Evolutionary conservation across 2,797 vertebrate species (phyloP), one percentile per base, ranked within the genome.

Genomic region (Myotis myotis): DNA sequence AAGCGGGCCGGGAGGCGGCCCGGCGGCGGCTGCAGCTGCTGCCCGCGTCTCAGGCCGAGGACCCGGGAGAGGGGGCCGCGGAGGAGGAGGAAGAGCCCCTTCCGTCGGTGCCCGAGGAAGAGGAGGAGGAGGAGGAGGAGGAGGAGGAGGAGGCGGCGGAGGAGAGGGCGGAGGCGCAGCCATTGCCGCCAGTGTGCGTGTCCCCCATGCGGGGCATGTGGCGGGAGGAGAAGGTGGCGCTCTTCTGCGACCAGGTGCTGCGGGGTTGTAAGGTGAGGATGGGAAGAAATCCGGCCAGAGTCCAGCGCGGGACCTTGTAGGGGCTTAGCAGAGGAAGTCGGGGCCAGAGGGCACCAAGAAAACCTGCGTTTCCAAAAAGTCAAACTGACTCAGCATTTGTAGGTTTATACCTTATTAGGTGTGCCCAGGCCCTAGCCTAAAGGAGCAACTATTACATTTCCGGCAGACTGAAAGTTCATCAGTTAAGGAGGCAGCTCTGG

Each of bases 191-290:
- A 0, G 78, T 97, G 44, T 98, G 95, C 41, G 55, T 71, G 60
- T 97, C 97, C 2, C 92, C 96, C 22, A 84, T 97, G 94, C 33
- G 95, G 19, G 84, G 91, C 3, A 90, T 98, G 96, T 95, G 94
- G 44, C 96, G 97, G 33, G 81, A 95, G 9, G 97, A 98, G 91
- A 98, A 95, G 95, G 97, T 97, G 96, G 96, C 93, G 20, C 92
- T 98, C 30, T 98, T 98, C n/a, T 98, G 98, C 85, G 98, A 98
- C 76, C 19, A 85, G 36, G 97, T 98, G 84, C 95, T 98, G 44
- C 96, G 72, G 81, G 95, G 89, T 53, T 98, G 96, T 41, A 97
- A 97, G 97, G 98, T 98, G 97, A 86, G 91, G 5, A 1, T 2
- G 25, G 3, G 16, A 2, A 20, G 51, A 36, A 8, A 1, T 19